These are phyloP conservation scores for Coleophora deauratella DNA, from an alignment of 2,888 invertebrate species.

Conservation along the genomic window DNA sequence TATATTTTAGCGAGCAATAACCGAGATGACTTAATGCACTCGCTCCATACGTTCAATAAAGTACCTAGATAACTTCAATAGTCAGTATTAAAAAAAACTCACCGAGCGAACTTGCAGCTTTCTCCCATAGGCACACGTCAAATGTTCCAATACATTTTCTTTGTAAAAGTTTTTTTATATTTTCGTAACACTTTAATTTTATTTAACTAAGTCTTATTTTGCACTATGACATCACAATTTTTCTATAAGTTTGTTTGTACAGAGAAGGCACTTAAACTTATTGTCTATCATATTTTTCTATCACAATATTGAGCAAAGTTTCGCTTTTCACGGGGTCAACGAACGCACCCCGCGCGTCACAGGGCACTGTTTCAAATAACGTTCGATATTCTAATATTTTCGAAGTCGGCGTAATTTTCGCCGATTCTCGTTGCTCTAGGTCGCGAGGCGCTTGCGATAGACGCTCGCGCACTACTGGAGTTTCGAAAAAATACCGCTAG, in stretches of 20 bases:
- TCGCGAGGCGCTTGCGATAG: conserved; percentile 54
- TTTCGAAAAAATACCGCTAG: conserved; percentile 63
- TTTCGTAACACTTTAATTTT: conserved; percentile 37
- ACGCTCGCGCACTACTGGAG: conserved; percentile 70
- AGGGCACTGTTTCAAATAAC: conserved; percentile 32
- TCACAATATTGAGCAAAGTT: conserved; percentile 69
- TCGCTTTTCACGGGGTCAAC: conserved; percentile 28
- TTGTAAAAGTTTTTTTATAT: conserved; percentile 23
- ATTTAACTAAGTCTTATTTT: conserved; percentile 44
- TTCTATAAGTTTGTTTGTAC: conserved; percentile 42
- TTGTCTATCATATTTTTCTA: conserved; percentile 29
- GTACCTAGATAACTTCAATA: too few species aligned
- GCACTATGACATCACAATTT: conserved; percentile 65
- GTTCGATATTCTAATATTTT: conserved; percentile 34
- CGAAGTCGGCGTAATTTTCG: conserved; percentile 42
- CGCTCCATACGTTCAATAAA: conserved; percentile 1
- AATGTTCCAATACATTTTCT: conserved; percentile 25
- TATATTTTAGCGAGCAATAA: neutral
- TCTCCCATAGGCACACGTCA: conserved; percentile 44
- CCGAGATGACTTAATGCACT: neutral
- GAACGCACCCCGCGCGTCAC: conserved; percentile 33
- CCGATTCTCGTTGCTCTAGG: conserved; percentile 35
- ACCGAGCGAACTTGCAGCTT: conserved; percentile 44
- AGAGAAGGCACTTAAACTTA: conserved; percentile 49
- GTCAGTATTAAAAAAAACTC: too few species aligned